Base-by-base conservation (phyloP, 92 coral and sea anemone species). In the Desmophyllum pertusum region DNA sequence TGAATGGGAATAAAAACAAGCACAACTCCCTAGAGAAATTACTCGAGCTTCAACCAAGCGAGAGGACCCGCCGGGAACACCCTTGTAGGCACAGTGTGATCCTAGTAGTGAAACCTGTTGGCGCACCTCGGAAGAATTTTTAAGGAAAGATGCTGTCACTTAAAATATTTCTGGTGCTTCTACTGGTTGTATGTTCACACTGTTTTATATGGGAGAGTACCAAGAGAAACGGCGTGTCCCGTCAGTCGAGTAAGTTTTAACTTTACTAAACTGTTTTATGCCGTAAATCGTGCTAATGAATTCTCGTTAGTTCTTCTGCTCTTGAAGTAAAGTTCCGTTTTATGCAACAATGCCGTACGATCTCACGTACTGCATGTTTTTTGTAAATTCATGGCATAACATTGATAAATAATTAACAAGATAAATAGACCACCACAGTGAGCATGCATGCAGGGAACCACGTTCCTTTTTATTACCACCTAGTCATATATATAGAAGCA, bases 181-280 rank as follows among this genome's bases (percentile, higher is more conserved):
- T n/a, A 11, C 29, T 52, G 57, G 84, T 29, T 67, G 61, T 25
- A 19, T 51, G 48, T 37, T 80, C 67, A 27, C 19, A 80, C 37
- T 46, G 84, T 35, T 80, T 67, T 31, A 76, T 80, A 50, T 80
- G 84, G 84, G 84, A 80, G 30, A 31, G 48, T 14, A 80, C 84
- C 33, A 80, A 80, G 66, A 67, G 42, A 69, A 67, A 30, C 19
- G 76, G 76, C 14, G 21, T 23, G 5, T 21, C 66, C 2, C 64
- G 23, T 23, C 65, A 48, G 9, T 67, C 84, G 36, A 68, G 84
- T 80, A 35, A 80, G 84, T 67, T 45, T 4, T 11, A 77, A 10
- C 19, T 23, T 31, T 71, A 11, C 31, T 39, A 15, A 69, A 18
- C 45, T 35, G 4, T 23, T 36, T n/a, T n/a, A n/a, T n/a, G 7